Evolutionary conservation across 2,797 vertebrate genomes (phyloP).

Genomic region (Crocodylus rhombifer): DNA sequence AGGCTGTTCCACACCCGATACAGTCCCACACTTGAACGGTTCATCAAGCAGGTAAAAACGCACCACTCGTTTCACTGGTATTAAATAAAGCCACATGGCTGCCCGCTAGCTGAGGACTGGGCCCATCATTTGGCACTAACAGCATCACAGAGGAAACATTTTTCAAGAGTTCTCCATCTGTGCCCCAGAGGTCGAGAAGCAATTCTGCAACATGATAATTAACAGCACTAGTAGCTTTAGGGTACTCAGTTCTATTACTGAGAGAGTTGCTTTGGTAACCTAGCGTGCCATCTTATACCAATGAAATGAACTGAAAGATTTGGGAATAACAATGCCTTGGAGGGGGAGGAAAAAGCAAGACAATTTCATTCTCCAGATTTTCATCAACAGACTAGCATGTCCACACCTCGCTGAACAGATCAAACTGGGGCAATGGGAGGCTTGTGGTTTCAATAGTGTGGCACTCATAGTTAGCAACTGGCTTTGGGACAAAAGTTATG

Average conservation of each 20-base stretch:
- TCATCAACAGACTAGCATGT: background rate
- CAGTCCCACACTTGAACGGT: background rate
- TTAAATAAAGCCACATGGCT: background rate
- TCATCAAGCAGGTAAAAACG: constrained; percentile 33
- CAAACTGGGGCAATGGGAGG: constrained; percentile 42
- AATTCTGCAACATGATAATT: constrained; percentile 53
- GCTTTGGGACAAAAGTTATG: constrained; percentile 24
- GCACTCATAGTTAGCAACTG: constrained; percentile 63
- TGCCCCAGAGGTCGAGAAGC: too few species aligned
- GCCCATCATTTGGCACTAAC: background rate
- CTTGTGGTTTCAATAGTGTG: constrained; percentile 21
- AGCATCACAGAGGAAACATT: background rate
- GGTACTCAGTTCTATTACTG: background rate
- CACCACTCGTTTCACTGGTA: background rate
- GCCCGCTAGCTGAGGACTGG: background rate
- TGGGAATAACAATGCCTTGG: constrained; percentile 33
- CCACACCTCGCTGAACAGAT: constrained; percentile 47
- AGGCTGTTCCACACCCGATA: background rate
- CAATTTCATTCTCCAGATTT: constrained; percentile 60
- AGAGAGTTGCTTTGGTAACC: background rate
- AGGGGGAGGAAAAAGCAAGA: constrained; percentile 25
- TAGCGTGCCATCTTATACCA: background rate
- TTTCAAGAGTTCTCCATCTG: background rate
- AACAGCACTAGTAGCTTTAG: constrained; percentile 19
- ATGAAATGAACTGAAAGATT: constrained; percentile 69